Evolutionary conservation across 2,113 vertebrate species (phyloP).

Genomic region (Entelurus aequoreus): DNA sequence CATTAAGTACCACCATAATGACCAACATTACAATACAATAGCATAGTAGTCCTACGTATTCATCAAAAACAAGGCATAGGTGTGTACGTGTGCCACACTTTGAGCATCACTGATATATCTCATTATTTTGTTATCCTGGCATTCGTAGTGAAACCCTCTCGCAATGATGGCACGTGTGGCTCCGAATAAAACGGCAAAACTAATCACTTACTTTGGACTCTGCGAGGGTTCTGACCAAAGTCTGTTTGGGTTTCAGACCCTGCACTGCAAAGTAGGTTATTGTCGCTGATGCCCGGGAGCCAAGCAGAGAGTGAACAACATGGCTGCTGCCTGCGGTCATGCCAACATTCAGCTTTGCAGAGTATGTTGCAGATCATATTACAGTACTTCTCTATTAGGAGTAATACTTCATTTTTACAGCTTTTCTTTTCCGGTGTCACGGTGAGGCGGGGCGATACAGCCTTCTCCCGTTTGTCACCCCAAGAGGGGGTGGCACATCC

Average conservation of each 20-base stretch:
- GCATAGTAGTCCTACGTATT: no score
- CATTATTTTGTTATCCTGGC: conserved; percentile 26
- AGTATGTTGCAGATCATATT: conserved; percentile 1
- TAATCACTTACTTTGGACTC: conserved; percentile 17
- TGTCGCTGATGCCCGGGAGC: conserved; percentile 53
- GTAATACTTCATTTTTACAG: background rate
- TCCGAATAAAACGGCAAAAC: conserved; percentile 7
- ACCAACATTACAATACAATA: no score
- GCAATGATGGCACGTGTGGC: conserved; percentile 14
- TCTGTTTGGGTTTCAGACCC: conserved; percentile 23
- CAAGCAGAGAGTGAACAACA: conserved; percentile 45
- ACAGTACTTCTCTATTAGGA: background rate
- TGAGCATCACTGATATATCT: conserved; percentile 11
- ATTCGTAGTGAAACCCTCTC: conserved; percentile 9
- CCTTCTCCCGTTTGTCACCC: no score
- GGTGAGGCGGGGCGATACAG: no score
- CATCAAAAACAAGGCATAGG: background rate
- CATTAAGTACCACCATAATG: no score
- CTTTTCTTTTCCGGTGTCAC: no score
- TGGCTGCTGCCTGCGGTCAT: conserved; percentile 58
- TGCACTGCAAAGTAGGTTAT: conserved; percentile 62
- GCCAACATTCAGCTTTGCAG: conserved; percentile 32
- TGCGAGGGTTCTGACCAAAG: conserved; percentile 33
- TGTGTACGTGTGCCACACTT: background rate
- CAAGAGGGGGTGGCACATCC: no score